phyloP scores from a whole-genome alignment of 2,113 vertebrate genomes.

The Dicaeum eximium region DNA sequence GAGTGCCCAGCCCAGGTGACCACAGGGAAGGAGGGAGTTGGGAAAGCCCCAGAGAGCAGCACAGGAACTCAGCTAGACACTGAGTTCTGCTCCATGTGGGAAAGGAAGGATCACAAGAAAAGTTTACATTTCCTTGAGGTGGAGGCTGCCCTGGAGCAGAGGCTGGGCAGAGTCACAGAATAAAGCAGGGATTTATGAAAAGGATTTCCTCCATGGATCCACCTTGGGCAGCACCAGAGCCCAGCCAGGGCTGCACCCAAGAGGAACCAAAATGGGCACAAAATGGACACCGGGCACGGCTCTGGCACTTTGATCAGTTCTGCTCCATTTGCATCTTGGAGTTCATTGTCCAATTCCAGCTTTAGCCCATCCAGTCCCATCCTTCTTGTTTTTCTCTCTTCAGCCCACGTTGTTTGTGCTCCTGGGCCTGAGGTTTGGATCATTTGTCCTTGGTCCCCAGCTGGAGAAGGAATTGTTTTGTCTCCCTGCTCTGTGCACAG shows the following conservation, averaged over 20 bases:
- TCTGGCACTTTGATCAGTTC: too few species aligned
- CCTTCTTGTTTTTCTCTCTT: background rate
- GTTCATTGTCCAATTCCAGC: background rate
- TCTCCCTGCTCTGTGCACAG: background rate
- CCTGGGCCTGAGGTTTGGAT: background rate
- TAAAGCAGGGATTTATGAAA: background rate
- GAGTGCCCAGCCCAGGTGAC: background rate
- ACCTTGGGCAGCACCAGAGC: background rate
- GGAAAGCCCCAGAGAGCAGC: background rate
- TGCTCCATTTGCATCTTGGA: background rate
- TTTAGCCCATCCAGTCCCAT: background rate
- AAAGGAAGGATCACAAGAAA: background rate
- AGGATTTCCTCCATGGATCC: background rate
- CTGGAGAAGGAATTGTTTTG: background rate
- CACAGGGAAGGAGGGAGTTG: background rate
- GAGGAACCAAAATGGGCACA: background rate
- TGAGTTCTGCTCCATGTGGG: fast-evolving
- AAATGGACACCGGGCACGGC: too few species aligned
- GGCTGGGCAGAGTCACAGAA: background rate
- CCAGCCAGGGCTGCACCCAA: background rate
- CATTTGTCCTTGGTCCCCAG: background rate
- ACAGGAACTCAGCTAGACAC: background rate
- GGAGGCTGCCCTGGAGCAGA: background rate
- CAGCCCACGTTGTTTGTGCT: background rate
- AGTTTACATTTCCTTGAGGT: background rate